Evolutionary conservation across 2,888 invertebrate genomes (phyloP), one percentile per base, ranked within the genome.

Genomic region (Odontomyia ornata): DNA sequence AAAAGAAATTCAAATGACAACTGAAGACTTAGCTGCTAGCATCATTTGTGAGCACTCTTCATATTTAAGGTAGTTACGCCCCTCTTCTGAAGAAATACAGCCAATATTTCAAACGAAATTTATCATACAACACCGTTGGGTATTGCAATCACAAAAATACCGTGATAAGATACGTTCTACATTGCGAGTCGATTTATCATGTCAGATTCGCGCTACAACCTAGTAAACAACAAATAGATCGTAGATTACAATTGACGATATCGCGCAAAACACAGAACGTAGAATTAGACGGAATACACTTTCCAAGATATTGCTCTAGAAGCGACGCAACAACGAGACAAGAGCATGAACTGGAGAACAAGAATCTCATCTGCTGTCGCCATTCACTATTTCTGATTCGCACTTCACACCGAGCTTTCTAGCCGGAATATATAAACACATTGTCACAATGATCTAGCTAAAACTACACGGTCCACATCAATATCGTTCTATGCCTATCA

Each of bases 191-290:
- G 27, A 46, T 69, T 25, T 30, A 69, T 69, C 46, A 69, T 69
- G 69, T 69, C 25, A 23, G 47, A 69, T 27, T 69, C 69, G 47
- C 69, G 25, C 18, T 30, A 69, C 69, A 69, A 69, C 69, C 69
- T 69, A 9, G 69, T 69, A 47, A 69, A 69, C 69, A 69, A 69
- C 23, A 69, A 65, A 69, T 1, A 46, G 23, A 46, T 46, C 46
- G 46, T 23, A 21, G 69, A 65, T 69, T 46, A 69, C 46, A 25
- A 4, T n/a, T 18, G 46, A 21, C 47, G 69, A 69, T 69, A 69
- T 25, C 25, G 11, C 25, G 28, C 47, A 46, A 9, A 28, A 47
- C 46, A 25, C 9, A 36, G n/a, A 28, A 27, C 21, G 18, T 5
- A 7, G 15, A 60, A 60, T 23, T 25, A 36, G 9, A 36, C 36